Base-by-base conservation (phyloP, 2,113 vertebrate species). In the Leptobrachium leishanense region DNA sequence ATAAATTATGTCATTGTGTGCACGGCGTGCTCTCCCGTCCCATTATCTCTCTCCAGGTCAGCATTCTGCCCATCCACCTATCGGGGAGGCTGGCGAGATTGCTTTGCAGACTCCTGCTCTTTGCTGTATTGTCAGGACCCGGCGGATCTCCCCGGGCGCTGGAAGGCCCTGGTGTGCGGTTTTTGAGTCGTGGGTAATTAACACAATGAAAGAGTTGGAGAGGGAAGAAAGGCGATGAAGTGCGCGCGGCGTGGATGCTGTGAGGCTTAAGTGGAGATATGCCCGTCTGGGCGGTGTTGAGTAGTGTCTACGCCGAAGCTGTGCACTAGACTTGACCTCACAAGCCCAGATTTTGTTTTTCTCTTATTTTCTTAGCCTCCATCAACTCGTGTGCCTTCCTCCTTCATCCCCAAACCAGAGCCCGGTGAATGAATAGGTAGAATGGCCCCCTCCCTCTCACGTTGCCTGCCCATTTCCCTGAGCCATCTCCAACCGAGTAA, bases 241-340 rank as follows among this genome's bases (percentile, higher is more conserved):
- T 76, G 81, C 63, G 79, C 20, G 43, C 75, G 81, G 83, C 75
- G 82, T 50, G 76, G 75, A 82, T 86, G 86, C 85, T 80, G 86
- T 85, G 84, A 82, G 86, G 90, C 91, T 91, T 88, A 92, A 92
- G 91, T 92, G 90, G 88, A 90, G 87, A 86, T 87, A 86, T 82
- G 86, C 86, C 88, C 87, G 83, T 59, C 87, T 86, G 84, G 85
- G 76, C 62, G 64, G 43, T 81, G 59, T 74, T 42, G 31, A 72
- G 77, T 74, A 88, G 82, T 83, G 87, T 85, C 88, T 89, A 84
- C 89, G 84, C 86, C 68, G 90, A 89, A 87, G 87, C 88, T 81
- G 87, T 81, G 85, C 85, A 90, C 88, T 84, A 88, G 88, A 88
- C 89, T 91, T 91, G 91, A 84, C 90, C 89, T 91, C 85, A 89